A percentile compares a stretch with the other conserved stretches of the same genome.
Conservation (phyloP, 2,797 vertebrate genomes). For the Sphaeramia orbicularis region DNA sequence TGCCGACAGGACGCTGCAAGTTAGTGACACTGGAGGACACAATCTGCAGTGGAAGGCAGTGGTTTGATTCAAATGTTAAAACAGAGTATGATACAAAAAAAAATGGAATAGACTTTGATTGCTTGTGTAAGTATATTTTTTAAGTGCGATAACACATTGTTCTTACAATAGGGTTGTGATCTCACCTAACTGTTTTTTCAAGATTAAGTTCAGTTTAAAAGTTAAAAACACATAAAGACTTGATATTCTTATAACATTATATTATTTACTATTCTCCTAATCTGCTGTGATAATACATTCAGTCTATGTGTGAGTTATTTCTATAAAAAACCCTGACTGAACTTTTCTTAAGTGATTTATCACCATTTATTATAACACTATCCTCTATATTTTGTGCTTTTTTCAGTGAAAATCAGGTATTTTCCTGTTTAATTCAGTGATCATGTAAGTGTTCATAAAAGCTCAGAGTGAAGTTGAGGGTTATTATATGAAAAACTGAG, state of each 20-base stretch:
- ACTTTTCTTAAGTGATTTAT: too few relatives aligned
- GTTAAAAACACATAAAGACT: background rate
- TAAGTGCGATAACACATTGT: background rate
- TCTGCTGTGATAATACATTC: background rate
- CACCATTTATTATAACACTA: too few relatives aligned
- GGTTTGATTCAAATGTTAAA: conserved; percentile 3
- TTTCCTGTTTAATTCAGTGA: too few relatives aligned
- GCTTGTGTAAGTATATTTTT: background rate
- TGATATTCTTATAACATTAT: background rate
- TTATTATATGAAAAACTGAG: too few relatives aligned
- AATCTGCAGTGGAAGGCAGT: background rate
- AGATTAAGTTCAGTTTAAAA: background rate
- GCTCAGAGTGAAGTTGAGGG: too few relatives aligned
- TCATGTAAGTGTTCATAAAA: too few relatives aligned
- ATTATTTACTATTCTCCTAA: background rate
- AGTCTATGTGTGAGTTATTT: too few relatives aligned
- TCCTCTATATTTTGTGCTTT: too few relatives aligned
- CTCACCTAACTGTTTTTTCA: background rate
- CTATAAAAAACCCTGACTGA: too few relatives aligned
- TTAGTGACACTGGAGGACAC: background rate
- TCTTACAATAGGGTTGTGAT: background rate
- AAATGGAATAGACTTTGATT: background rate
- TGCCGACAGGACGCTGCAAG: background rate
- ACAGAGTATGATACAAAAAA: background rate
- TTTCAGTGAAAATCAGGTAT: too few relatives aligned